A percentile compares a stretch with the other conserved stretches of the same genome.
These are phyloP conservation scores for Formica selysi DNA, from an alignment of 1,140 invertebrate genomes.

Conservation along the genomic window DNA sequence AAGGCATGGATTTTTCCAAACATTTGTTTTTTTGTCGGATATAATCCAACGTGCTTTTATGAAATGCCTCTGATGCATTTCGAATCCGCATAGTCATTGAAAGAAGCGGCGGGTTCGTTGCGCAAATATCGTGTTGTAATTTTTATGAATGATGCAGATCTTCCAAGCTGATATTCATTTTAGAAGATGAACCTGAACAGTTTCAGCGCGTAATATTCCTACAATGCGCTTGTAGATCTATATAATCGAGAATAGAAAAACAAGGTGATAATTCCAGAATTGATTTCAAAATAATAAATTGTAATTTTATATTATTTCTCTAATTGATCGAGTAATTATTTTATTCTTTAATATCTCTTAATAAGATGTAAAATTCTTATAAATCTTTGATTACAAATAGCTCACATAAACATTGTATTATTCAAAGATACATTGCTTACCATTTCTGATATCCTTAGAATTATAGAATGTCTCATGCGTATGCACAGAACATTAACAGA, in stretches of 20 bases:
- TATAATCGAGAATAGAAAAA: neutral
- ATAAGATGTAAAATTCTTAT: neutral
- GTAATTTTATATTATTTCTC: neutral
- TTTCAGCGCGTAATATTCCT: neutral
- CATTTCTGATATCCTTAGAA: slow-evolving; percentile 4
- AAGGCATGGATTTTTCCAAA: slow-evolving; percentile 56
- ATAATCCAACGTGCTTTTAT: slow-evolving; percentile 57
- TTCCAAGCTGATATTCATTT: neutral
- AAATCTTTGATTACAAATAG: neutral
- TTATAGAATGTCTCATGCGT: slow-evolving; percentile 58
- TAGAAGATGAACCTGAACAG: slow-evolving; percentile 1
- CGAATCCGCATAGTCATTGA: slow-evolving; percentile 23
- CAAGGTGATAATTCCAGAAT: neutral
- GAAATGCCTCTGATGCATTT: slow-evolving; percentile 57
- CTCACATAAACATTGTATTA: neutral
- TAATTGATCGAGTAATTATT: neutral
- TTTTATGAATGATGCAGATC: slow-evolving; percentile 17
- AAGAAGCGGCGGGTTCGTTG: slow-evolving; percentile 26
- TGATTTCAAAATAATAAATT: neutral
- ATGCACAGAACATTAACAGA: slow-evolving; percentile 78
- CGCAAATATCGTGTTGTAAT: slow-evolving; percentile 51
- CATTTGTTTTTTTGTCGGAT: slow-evolving; percentile 42
- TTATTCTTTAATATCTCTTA: neutral
- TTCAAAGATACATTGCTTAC: slow-evolving; percentile 18
- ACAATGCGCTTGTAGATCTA: neutral